phyloP scores from a whole-genome alignment of 2,113 vertebrate species.

The Oenanthe melanoleuca region DNA sequence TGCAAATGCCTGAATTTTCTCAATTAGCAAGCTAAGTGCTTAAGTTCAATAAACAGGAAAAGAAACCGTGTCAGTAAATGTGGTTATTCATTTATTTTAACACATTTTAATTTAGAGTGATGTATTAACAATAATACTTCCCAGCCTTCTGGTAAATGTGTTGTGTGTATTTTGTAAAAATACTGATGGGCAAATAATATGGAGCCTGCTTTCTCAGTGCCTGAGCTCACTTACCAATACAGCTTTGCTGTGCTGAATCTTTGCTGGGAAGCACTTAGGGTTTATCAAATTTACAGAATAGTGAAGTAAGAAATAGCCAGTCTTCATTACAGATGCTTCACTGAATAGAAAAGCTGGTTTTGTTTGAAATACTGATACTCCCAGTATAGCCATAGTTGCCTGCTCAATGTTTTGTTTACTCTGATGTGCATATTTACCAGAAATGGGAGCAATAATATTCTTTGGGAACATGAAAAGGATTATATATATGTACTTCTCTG shows the following conservation, averaged over 20 bases:
- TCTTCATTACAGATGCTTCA: constrained; percentile 39
- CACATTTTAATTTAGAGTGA: constrained; percentile 63
- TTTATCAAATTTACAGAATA: constrained; percentile 47
- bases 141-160: background rate
- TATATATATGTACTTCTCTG: background rate
- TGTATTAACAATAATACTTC: constrained; percentile 32
- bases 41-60: constrained; percentile 52
- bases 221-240: background rate
- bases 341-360: constrained; percentile 32
- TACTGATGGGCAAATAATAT: background rate
- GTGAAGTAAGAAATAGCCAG: constrained; percentile 23
- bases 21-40: constrained; percentile 52
- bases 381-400: background rate
- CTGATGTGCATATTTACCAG: constrained; percentile 25
- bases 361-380: constrained; percentile 29
- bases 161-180: constrained; percentile 10
- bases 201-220: background rate
- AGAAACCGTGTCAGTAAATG: constrained; percentile 46
- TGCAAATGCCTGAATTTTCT: constrained; percentile 57
- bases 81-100: constrained; percentile 51
- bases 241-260: constrained; percentile 14
- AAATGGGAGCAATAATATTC: background rate
- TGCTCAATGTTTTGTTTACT: constrained; percentile 41
- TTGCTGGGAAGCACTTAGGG: background rate
- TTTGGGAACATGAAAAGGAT: background rate